phyloP scores from a whole-genome alignment of 1,140 invertebrate species.

The Neelides sp. region DNA sequence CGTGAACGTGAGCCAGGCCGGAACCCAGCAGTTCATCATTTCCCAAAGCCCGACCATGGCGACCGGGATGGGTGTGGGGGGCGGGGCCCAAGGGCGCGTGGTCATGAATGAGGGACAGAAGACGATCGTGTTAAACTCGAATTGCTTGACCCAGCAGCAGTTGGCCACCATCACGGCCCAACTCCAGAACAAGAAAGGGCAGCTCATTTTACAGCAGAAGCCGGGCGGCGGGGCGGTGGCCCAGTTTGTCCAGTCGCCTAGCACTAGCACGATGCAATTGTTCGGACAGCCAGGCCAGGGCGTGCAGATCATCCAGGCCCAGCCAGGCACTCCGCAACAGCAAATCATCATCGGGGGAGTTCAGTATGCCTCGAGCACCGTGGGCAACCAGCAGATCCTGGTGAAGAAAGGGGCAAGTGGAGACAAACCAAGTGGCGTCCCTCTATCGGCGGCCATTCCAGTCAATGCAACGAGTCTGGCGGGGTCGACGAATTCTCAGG shows the following conservation, averaged over 20 bases:
- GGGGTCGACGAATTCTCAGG: background rate
- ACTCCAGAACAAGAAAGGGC: constrained; percentile 35
- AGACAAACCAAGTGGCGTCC: too few species aligned
- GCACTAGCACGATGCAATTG: constrained; percentile 18
- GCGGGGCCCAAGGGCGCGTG: constrained; percentile 23
- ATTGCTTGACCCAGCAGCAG: constrained; percentile 19
- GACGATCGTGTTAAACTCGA: constrained; percentile 26
- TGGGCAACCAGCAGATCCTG: constrained; percentile 67
- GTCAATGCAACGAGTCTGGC: background rate
- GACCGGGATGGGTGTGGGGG: too few species aligned
- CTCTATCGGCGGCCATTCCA: background rate
- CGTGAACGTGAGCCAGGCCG: too few species aligned
- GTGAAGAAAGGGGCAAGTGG: constrained; percentile 37
- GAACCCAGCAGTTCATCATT: too few species aligned
- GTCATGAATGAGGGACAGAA: constrained; percentile 28
- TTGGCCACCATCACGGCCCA: constrained; percentile 34
- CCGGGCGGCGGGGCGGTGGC: constrained; percentile 8
- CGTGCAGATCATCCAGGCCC: constrained; percentile 25
- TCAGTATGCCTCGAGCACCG: constrained; percentile 58
- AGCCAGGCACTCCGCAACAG: constrained; percentile 18
- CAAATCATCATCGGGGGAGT: constrained; percentile 9
- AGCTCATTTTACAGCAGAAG: constrained; percentile 9
- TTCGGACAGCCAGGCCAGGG: constrained; percentile 31
- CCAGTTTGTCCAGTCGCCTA: constrained; percentile 10
- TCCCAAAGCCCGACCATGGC: too few species aligned